Conservation (phyloP, 2,888 invertebrate species). For the Bruchidius siliquastri region DNA sequence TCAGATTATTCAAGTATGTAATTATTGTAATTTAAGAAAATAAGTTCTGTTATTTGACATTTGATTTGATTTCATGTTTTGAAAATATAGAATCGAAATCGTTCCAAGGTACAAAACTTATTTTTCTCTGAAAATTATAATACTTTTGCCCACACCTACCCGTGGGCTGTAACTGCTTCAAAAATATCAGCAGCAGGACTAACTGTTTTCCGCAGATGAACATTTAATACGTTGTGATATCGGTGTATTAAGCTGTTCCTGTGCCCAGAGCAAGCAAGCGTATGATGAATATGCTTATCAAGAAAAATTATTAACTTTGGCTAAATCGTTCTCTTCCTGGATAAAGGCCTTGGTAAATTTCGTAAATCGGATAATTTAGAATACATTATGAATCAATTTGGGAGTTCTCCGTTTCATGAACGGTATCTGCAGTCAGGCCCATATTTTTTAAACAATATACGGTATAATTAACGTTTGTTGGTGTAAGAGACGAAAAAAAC, state of each 20-base stretch:
- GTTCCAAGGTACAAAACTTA: no score
- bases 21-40: no score
- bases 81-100: no score
- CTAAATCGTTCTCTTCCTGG: background rate
- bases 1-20: no score
- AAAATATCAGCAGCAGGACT: background rate
- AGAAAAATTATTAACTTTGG: background rate
- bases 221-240: background rate
- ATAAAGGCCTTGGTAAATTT: background rate
- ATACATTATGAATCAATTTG: background rate
- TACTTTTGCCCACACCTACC: no score
- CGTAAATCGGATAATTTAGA: background rate
- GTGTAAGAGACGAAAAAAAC: no score
- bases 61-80: no score
- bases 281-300: background rate
- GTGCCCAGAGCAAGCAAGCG: background rate
- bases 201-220: background rate
- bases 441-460: background rate
- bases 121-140: no score
- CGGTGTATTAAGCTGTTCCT: background rate
- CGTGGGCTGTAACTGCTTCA: no score
- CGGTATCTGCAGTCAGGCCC: background rate
- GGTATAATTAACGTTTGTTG: background rate
- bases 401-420: background rate
- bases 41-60: no score